These are phyloP conservation scores for Galaxias olidus DNA, from an alignment of 2,797 vertebrate genomes.

Conservation along the genomic window DNA sequence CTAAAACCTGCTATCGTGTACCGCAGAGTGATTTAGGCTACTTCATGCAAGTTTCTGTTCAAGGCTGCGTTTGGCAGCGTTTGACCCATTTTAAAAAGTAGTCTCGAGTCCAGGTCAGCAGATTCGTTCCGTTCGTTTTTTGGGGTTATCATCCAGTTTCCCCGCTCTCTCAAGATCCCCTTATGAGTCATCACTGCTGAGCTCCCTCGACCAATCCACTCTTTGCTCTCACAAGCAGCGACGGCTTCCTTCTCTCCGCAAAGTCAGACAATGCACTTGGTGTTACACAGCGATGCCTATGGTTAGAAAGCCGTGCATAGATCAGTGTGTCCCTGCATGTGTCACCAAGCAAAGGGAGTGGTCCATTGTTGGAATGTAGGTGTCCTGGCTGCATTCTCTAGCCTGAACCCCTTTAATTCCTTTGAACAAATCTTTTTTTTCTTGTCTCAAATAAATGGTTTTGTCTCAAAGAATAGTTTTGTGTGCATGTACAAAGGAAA, in stretches of 20 bases:
- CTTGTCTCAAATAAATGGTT: not conserved
- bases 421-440: conserved; percentile 14
- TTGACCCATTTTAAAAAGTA: too few species aligned
- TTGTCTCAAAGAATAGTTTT: not conserved
- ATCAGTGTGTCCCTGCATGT: not conserved
- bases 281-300: conserved; percentile 25
- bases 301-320: conserved; percentile 17
- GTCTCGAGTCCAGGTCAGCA: not conserved
- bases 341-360: not conserved
- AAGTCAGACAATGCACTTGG: conserved; percentile 44
- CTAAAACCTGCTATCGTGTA: too few species aligned
- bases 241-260: conserved; percentile 34
- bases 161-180: conserved; percentile 36
- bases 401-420: conserved; percentile 10
- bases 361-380: not conserved
- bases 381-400: conserved; percentile 29
- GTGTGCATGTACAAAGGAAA: not conserved
- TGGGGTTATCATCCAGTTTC: conserved; percentile 6
- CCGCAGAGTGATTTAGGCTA: too few species aligned
- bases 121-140: not conserved
- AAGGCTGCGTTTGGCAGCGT: too few species aligned
- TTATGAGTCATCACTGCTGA: conserved; percentile 75
- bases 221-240: conserved; percentile 24
- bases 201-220: conserved; percentile 61
- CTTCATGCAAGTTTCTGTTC: too few species aligned